These are phyloP conservation scores for Sander vitreus DNA, from an alignment of 2,113 vertebrate species.

Conservation along the genomic window DNA sequence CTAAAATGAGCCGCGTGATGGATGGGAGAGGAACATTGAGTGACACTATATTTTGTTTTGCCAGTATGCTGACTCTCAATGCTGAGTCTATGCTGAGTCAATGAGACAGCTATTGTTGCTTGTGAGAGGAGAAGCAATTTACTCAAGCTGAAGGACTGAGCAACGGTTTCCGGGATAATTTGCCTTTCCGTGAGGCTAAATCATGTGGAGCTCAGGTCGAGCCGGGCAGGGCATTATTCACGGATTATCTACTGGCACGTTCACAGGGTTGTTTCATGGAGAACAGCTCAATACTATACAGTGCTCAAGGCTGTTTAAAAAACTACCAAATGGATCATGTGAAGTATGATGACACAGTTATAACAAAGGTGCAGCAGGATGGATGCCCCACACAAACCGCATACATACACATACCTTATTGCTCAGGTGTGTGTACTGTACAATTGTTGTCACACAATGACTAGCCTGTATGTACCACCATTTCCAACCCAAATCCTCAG, in stretches of 20 bases:
- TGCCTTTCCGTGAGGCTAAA: slow-evolving; percentile 49
- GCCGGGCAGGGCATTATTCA: slow-evolving; percentile 41
- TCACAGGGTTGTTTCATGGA: slow-evolving; percentile 23
- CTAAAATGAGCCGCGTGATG: slow-evolving; percentile 53
- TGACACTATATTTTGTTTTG: slow-evolving; percentile 41
- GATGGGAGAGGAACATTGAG: slow-evolving; percentile 51
- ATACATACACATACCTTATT: not conserved
- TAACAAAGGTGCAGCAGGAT: not conserved
- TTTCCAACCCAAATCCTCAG: not conserved
- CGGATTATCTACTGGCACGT: slow-evolving; percentile 44
- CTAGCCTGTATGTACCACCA: not conserved
- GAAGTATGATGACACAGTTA: slow-evolving; percentile 2
- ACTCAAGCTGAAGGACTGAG: slow-evolving; percentile 45
- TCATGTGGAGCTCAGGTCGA: slow-evolving; percentile 25
- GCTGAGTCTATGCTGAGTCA: slow-evolving; percentile 18
- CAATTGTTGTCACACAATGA: not conserved
- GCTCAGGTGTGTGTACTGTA: not conserved
- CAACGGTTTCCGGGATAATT: slow-evolving; percentile 58
- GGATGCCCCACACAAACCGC: not conserved
- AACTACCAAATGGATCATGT: not conserved
- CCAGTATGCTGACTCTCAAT: slow-evolving; percentile 9
- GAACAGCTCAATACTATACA: not conserved
- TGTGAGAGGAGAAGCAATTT: slow-evolving; percentile 35
- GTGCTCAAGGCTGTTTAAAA: not conserved
- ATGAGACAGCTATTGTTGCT: slow-evolving; percentile 47